phyloP scores from a whole-genome alignment of 1,140 invertebrate species.

The Ditylenchus dipsaci region DNA sequence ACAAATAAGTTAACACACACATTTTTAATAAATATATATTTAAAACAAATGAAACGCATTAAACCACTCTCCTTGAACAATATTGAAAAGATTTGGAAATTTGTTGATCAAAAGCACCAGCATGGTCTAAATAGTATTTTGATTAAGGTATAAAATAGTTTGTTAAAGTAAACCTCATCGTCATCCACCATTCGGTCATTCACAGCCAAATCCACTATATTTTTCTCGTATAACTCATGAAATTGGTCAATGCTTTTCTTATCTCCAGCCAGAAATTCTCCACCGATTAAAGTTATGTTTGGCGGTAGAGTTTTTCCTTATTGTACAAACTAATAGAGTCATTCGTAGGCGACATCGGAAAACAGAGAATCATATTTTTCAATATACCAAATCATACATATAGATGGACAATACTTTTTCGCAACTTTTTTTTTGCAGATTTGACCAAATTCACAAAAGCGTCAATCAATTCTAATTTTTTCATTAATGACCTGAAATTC shows the following conservation, averaged over 20 bases:
- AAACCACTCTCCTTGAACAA: constrained; percentile 51
- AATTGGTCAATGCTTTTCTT: constrained; percentile 25
- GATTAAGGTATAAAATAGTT: not conserved
- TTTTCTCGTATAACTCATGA: constrained; percentile 20
- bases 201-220: constrained; percentile 47
- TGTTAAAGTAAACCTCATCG: constrained; percentile 6
- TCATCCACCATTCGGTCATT: constrained; percentile 17
- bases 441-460: too few relatives aligned
- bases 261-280: constrained; percentile 50
- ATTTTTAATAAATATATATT: too few relatives aligned
- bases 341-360: constrained; percentile 45
- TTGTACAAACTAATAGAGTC: constrained; percentile 38
- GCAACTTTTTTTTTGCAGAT: too few relatives aligned
- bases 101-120: constrained; percentile 49
- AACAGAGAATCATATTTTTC: constrained; percentile 5
- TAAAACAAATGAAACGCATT: constrained; percentile 50
- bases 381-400: not conserved
- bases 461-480: too few relatives aligned
- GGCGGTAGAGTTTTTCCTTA: constrained; percentile 36
- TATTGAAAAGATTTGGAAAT: constrained; percentile 41
- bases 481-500: too few relatives aligned
- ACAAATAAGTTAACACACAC: too few relatives aligned
- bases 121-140: constrained; percentile 32
- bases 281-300: constrained; percentile 44
- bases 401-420: too few relatives aligned